These are phyloP conservation scores for Rana temporaria DNA, from an alignment of 2,113 vertebrate genomes.

Conservation along the genomic window DNA sequence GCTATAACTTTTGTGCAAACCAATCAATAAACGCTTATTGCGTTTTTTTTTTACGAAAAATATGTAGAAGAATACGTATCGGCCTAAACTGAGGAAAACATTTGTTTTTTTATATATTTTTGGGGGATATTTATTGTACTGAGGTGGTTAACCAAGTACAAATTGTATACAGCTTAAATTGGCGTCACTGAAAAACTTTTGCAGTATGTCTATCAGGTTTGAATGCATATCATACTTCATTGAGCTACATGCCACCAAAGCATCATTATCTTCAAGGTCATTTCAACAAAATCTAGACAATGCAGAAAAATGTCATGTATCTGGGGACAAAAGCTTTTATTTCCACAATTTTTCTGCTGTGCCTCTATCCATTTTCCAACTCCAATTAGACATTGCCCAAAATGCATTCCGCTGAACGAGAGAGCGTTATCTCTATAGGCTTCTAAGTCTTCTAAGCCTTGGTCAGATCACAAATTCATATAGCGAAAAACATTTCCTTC, in stretches of 20 bases:
- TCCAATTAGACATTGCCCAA: constrained; percentile 23
- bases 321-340: constrained; percentile 3
- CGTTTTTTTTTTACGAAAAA: no score
- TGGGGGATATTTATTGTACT: no score
- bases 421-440: background rate
- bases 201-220: constrained; percentile 9
- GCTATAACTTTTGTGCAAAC: no score
- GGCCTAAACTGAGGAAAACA: no score
- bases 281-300: background rate
- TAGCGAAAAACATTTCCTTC: no score
- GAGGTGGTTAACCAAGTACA: no score
- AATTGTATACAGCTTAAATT: no score
- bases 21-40: no score
- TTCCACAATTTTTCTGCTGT: constrained; percentile 21
- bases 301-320: constrained; percentile 24
- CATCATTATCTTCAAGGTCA: constrained; percentile 49
- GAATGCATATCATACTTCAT: constrained; percentile 17
- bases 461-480: background rate
- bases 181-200: background rate
- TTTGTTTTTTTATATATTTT: no score
- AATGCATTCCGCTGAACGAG: background rate
- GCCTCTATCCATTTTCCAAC: constrained; percentile 11
- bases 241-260: constrained; percentile 2
- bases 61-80: no score
- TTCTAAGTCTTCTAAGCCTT: background rate